These are phyloP conservation scores for Botia almorhae DNA, from an alignment of 2,797 vertebrate species.

Conservation along the genomic window DNA sequence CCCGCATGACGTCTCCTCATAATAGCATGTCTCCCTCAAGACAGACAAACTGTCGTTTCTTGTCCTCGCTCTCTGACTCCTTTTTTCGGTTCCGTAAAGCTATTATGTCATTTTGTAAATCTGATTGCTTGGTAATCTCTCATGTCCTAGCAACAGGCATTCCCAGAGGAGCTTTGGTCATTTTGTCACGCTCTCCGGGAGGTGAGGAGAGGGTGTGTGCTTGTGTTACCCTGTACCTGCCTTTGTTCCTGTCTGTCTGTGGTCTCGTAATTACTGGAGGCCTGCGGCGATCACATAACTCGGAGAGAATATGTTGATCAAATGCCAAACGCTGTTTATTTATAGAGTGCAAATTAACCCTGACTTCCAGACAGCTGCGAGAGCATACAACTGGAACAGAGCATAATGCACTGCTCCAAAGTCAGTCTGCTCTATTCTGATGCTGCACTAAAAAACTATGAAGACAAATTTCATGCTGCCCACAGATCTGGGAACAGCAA, in stretches of 20 bases:
- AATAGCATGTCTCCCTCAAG: conserved; percentile 37
- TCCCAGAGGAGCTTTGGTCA: conserved; percentile 70
- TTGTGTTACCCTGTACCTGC: conserved; percentile 19
- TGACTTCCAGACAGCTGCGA: conserved; percentile 41
- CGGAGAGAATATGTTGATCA: conserved; percentile 68
- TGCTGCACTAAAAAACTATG: background rate
- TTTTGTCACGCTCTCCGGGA: conserved; percentile 65
- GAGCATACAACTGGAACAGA: conserved; percentile 20
- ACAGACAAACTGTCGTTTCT: conserved; percentile 18
- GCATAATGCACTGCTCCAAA: background rate
- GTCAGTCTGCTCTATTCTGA: conserved; percentile 1
- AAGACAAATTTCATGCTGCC: conserved; percentile 1
- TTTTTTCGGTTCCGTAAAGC: conserved; percentile 59
- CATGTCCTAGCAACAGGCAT: conserved; percentile 63
- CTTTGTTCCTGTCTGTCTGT: conserved; percentile 31
- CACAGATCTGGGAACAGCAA: conserved; percentile 9
- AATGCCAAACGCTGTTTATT: conserved; percentile 77
- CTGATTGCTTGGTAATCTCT: conserved; percentile 61
- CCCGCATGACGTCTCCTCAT: conserved; percentile 41
- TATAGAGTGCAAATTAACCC: conserved; percentile 76
- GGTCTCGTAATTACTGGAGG: conserved; percentile 42
- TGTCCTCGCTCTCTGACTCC: conserved; percentile 24
- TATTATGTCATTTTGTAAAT: conserved; percentile 65
- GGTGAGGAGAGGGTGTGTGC: conserved; percentile 47
- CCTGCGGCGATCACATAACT: conserved; percentile 28